Evolutionary conservation across 2,888 invertebrate species (phyloP).

Genomic region (Philhelius pedissequus): DNA sequence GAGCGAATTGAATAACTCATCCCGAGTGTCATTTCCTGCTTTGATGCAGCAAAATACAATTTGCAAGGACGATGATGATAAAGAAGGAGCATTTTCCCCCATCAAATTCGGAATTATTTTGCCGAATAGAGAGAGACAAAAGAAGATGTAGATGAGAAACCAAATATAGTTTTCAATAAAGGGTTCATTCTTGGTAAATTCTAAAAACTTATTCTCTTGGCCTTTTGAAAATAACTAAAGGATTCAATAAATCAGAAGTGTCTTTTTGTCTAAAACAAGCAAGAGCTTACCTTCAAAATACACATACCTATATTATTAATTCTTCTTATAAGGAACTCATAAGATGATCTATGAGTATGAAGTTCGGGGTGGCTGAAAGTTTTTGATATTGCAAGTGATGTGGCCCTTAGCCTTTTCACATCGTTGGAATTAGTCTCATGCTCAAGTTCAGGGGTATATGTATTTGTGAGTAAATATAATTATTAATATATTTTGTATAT

Average conservation of each 20-base stretch:
- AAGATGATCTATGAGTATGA: neutral
- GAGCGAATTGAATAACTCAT: conserved; percentile 27
- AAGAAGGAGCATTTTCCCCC: neutral
- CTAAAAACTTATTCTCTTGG: neutral
- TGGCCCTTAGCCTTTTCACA: neutral
- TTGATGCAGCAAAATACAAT: neutral
- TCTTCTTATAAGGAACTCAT: neutral
- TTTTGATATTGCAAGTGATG: neutral
- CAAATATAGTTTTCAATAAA: neutral
- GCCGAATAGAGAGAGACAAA: neutral
- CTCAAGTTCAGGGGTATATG: neutral
- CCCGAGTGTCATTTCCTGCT: conserved; percentile 13
- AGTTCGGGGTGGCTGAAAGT: neutral
- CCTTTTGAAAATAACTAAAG: neutral
- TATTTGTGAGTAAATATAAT: neutral
- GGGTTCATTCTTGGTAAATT: too few relatives aligned
- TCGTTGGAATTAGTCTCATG: neutral
- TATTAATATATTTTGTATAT: neutral
- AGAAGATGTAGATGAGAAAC: neutral
- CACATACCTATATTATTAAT: neutral
- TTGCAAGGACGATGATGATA: neutral
- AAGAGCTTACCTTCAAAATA: neutral
- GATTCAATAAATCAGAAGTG: neutral
- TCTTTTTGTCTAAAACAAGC: neutral
- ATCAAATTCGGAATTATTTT: neutral